Conservation (phyloP, 2,113 vertebrate genomes). For the Python bivittatus region DNA sequence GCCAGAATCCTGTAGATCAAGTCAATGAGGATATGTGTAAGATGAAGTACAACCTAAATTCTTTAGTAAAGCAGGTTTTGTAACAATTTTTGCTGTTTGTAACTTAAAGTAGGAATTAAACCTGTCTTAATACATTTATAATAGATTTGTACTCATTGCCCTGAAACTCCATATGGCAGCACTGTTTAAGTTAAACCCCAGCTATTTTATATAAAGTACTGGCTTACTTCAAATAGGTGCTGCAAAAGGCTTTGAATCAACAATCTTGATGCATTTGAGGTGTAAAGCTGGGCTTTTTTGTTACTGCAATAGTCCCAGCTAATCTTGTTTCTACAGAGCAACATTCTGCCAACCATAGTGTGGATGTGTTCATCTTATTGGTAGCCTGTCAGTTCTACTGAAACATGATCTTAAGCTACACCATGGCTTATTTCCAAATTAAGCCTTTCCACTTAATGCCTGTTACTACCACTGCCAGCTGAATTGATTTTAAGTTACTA, state of each 20-base stretch:
- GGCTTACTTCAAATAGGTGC: background rate
- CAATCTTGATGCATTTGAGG: background rate
- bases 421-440: background rate
- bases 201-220: background rate
- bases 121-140: background rate
- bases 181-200: background rate
- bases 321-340: background rate
- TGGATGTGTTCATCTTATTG: background rate
- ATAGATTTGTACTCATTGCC: background rate
- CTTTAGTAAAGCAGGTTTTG: background rate
- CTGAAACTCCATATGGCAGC: background rate
- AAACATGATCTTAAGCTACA: constrained; percentile 9
- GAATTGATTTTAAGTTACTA: background rate
- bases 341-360: background rate
- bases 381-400: background rate
- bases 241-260: background rate
- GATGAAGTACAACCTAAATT: background rate
- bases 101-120: background rate
- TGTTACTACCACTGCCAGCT: background rate
- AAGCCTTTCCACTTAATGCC: background rate
- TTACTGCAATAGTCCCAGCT: background rate
- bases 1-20: background rate
- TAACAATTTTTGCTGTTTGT: background rate
- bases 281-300: background rate
- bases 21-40: background rate